Percentiles rank a stretch among this genome's conserved stretches.
Conservation (phyloP, 2,113 vertebrate genomes). For the Lepidothrix coronata region DNA sequence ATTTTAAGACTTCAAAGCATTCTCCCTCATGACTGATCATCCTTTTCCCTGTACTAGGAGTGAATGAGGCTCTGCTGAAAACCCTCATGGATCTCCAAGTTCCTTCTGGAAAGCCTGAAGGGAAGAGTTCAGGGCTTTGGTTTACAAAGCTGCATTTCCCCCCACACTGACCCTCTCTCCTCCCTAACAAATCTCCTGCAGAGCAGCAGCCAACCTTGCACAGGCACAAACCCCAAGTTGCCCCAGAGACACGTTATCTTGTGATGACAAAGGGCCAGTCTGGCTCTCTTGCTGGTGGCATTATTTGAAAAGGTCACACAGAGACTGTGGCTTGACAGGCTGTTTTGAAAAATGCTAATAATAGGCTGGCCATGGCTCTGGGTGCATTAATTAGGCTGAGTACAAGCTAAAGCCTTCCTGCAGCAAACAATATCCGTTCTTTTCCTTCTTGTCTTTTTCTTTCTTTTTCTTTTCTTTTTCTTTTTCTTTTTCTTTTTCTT, state of each 20-base stretch:
- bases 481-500: fast-evolving
- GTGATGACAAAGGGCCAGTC: slow-evolving; percentile 9
- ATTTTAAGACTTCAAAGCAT: slow-evolving; percentile 32
- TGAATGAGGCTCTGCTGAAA: not conserved
- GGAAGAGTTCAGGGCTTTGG: not conserved
- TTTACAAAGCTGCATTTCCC: not conserved
- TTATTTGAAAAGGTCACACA: slow-evolving; percentile 55
- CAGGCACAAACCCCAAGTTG: not conserved
- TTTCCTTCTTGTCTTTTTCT: fast-evolving
- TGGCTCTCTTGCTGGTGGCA: slow-evolving; percentile 14
- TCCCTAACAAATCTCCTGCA: not conserved
- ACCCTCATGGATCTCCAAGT: not conserved
- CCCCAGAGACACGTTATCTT: not conserved
- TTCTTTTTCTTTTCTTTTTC: fast-evolving
- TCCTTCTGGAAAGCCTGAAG: not conserved
- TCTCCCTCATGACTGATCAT: not conserved
- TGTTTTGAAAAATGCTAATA: slow-evolving; percentile 41
- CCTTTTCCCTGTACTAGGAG: not conserved
- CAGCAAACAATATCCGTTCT: not conserved
- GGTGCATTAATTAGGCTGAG: not conserved
- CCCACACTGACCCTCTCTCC: not conserved
- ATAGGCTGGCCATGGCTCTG: not conserved
- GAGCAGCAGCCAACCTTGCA: not conserved
- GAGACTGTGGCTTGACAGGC: slow-evolving; percentile 8
- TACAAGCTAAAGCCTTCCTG: not conserved